Evolutionary conservation across 2,113 vertebrate genomes (phyloP).

Genomic region (Corythoichthys intestinalis): DNA sequence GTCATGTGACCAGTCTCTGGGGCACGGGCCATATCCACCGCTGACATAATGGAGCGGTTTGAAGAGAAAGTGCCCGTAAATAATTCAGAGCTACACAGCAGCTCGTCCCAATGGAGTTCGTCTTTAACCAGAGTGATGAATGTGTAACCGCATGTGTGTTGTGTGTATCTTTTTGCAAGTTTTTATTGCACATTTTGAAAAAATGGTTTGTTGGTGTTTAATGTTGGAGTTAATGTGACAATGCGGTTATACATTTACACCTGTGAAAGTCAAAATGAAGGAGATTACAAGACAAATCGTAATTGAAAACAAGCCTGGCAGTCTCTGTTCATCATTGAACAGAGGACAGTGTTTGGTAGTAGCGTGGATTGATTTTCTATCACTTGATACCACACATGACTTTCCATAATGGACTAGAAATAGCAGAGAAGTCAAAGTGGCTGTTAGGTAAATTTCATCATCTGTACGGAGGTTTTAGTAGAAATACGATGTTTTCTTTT

Average conservation of each 20-base stretch:
- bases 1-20: constrained; percentile 65
- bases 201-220: background rate
- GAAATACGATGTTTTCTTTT: background rate
- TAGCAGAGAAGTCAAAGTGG: constrained; percentile 31
- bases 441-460: constrained; percentile 28
- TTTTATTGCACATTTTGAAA: constrained; percentile 19
- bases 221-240: background rate
- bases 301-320: constrained; percentile 25
- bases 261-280: background rate
- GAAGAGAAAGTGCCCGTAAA: constrained; percentile 73
- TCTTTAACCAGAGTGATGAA: constrained; percentile 42
- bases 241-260: background rate
- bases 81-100: constrained; percentile 64
- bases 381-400: constrained; percentile 34
- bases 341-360: constrained; percentile 21
- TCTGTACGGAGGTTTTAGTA: constrained; percentile 5
- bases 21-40: constrained; percentile 54
- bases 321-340: constrained; percentile 21
- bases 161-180: constrained; percentile 11
- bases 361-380: constrained; percentile 53
- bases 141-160: constrained; percentile 23
- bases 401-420: constrained; percentile 11
- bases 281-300: constrained; percentile 1
- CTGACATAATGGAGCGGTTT: constrained; percentile 68
- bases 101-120: constrained; percentile 27